These are phyloP conservation scores for Elgaria multicarinata DNA, from an alignment of 2,113 vertebrate species.

Conservation along the genomic window DNA sequence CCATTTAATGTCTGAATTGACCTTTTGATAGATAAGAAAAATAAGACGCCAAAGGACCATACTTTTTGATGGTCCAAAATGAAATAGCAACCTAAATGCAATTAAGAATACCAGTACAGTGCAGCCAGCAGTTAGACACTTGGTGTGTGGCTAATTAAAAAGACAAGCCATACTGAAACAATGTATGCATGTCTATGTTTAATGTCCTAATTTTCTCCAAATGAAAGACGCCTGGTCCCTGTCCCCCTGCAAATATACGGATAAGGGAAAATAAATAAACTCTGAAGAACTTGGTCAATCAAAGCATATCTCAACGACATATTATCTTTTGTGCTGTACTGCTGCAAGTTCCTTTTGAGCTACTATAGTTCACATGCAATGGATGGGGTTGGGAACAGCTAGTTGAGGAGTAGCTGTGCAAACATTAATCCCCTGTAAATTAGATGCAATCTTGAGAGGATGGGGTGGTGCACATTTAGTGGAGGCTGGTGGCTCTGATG, in stretches of 20 bases:
- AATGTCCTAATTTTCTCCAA: background rate
- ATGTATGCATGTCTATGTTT: background rate
- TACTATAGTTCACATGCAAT: background rate
- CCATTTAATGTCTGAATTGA: background rate
- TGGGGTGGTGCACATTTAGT: background rate
- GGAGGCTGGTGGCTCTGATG: no score
- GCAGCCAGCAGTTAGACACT: background rate
- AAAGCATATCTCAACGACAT: background rate
- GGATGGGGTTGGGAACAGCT: no score
- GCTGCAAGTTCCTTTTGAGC: no score
- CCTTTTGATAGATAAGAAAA: no score
- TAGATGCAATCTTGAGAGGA: background rate
- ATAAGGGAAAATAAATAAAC: background rate
- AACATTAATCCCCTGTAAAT: background rate
- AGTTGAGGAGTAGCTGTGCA: background rate
- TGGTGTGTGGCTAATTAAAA: background rate
- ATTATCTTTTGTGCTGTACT: background rate
- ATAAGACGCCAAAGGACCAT: background rate
- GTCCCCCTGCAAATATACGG: background rate
- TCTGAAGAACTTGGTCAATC: background rate
- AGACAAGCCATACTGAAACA: background rate
- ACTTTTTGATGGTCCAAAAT: background rate
- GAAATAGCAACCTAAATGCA: background rate
- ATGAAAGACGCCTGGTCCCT: background rate
- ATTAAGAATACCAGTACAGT: background rate